phyloP scores from a whole-genome alignment of 2,797 vertebrate species.

The Coracias cyanogaster region DNA sequence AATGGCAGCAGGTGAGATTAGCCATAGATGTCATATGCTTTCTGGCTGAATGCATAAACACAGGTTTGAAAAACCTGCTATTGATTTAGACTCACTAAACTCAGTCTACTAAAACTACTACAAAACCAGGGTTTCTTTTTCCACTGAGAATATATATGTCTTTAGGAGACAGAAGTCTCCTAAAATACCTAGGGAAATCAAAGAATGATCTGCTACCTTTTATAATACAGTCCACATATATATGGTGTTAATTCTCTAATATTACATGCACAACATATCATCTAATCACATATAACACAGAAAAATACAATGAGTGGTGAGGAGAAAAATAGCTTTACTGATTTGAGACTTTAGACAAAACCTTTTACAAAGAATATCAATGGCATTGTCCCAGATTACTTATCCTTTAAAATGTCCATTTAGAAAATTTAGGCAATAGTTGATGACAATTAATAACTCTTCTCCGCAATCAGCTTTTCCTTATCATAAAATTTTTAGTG shows the following conservation, averaged over 20 bases:
- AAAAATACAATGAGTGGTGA: background rate
- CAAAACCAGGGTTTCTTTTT: background rate
- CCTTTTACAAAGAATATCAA: background rate
- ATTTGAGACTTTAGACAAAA: background rate
- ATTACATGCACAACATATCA: background rate
- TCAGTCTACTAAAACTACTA: background rate
- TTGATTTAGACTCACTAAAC: background rate
- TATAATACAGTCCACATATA: background rate
- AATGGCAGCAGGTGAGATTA: constrained; percentile 32
- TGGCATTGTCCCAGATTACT: background rate
- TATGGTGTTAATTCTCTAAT: background rate
- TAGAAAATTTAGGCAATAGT: background rate
- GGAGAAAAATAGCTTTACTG: background rate
- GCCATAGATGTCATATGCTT: background rate
- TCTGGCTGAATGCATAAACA: background rate
- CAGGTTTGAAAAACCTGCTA: constrained; percentile 2
- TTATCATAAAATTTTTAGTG: background rate
- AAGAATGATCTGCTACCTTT: background rate
- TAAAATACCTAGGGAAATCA: background rate
- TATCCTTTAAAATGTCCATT: background rate
- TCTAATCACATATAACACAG: background rate
- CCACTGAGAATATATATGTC: background rate
- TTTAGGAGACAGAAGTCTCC: background rate
- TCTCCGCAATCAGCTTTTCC: background rate
- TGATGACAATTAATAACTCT: background rate